Evolutionary conservation across 2,113 vertebrate species (phyloP).

Genomic region (Litocranius walleri): DNA sequence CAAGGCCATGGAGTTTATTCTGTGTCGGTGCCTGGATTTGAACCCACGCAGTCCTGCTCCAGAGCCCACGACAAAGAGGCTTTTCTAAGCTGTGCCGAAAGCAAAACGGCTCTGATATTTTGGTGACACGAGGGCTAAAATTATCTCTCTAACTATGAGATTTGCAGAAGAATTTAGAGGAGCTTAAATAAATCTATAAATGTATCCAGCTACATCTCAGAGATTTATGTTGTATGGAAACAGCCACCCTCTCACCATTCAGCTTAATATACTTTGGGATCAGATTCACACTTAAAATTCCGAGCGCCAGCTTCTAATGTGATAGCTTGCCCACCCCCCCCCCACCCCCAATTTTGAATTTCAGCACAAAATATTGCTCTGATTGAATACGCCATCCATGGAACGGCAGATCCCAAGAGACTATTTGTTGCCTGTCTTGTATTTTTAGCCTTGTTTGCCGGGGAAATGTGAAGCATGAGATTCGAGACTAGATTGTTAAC

Average conservation of each 20-base stretch:
- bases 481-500: constrained; percentile 78
- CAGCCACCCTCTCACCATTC: constrained; percentile 9
- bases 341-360: constrained; percentile 51
- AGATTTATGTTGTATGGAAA: constrained; percentile 49
- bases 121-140: constrained; percentile 12
- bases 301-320: constrained; percentile 44
- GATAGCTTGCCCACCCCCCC: background rate
- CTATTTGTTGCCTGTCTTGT: constrained; percentile 52
- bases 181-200: constrained; percentile 53
- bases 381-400: constrained; percentile 65
- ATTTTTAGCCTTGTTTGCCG: constrained; percentile 74
- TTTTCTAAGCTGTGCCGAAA: background rate
- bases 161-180: constrained; percentile 43
- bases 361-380: constrained; percentile 52
- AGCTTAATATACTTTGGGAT: constrained; percentile 17
- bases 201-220: constrained; percentile 58
- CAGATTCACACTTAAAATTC: constrained; percentile 40
- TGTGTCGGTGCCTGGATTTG: background rate
- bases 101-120: background rate
- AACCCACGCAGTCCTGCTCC: background rate
- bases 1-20: background rate
- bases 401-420: constrained; percentile 65
- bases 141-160: constrained; percentile 14
- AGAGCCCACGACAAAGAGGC: background rate
- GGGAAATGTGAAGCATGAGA: constrained; percentile 73